Base-by-base conservation (phyloP, 2,797 vertebrate genomes). In the Euphonia xanthogaster region DNA sequence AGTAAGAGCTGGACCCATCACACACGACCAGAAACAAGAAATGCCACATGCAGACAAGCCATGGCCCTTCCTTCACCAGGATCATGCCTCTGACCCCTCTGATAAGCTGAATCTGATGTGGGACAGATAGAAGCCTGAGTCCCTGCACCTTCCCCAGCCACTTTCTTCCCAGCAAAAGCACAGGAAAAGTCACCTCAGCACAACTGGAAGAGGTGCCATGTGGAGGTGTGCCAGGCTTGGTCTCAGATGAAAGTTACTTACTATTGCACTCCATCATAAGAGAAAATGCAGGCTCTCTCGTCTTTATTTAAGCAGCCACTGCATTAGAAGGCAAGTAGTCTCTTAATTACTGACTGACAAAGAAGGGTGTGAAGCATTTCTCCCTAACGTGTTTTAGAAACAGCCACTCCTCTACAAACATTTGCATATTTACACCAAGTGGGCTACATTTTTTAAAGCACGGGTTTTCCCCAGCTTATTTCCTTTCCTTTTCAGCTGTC, bases 291-390 rank as follows among this genome's bases (percentile, higher is more conserved):
- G 44, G 30, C 25, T 10, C 71, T 39, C 74, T 72, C 88, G 70
- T 60, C 72, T 86, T 67, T 51, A 51, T 61, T 86, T 70, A 70
- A 86, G 40, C 47, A 83, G 71, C 5, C 79, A 75, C 24, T 47
- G 88, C 65, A 48, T 12, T n/a, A 63, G 71, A 79, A 86, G 28
- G 50, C 23, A 83, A 80, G 55, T 14, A 40, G 33, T 75, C 62
- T 77, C 44, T 76, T 72, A 84, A 90, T 84, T 84, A 71, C 51
- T 3, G 25, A 48, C 71, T 67, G 57, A 89, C 9, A 48, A 72
- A 68, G 53, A 66, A 82, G 76, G 74, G 82, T 37, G 83, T 78
- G 88, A 80, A 92, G 61, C 55, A 33, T 80, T 92, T 96, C 89
- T 92, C 80, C 66, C 28, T 22, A 8, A 58, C 14, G 37, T 54